Evolutionary conservation across 2,113 vertebrate genomes (phyloP), one percentile per base, ranked within the genome.

Genomic region (Cavia porcellus): DNA sequence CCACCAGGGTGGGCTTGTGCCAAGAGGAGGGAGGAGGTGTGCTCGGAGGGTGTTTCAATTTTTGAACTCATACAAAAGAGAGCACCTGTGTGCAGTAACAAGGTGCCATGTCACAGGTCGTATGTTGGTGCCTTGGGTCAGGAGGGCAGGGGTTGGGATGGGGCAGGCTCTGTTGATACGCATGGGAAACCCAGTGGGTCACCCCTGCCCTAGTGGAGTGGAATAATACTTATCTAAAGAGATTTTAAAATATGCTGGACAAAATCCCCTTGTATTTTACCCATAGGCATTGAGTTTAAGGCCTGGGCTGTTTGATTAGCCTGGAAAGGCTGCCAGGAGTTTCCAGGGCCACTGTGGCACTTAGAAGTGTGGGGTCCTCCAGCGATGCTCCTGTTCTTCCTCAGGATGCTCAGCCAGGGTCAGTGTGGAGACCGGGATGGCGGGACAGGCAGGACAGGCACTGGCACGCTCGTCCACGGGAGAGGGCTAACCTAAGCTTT

Each of bases 101-200:
- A n/a, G 66, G n/a, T 42, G 14, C 45, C 4, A 6, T 10, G 35
- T 5, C n/a, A 25, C 10, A 55, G 55, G 35, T 38, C n/a, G 3
- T 25, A 24, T 3, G 5, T 24, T 19, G 45, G 24, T 14, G 14
- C 45, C 6, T n/a, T 13, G 38, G 35, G 97, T 98, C 97, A 98
- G 97, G 97, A 96, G 96, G 96, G 97, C 95, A 95, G 98, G 98
- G 95, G 97, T 89, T 97, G 96, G 98, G 98, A 96, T 97, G 72
- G 90, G 97, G 98, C 97, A 98, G 98, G 95, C 94, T 85, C 35
- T 97, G 97, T 97, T 94, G 83, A 59, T 50, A 61, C 62, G 61
- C 19, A 86, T 94, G 72, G 87, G 95, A 59, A 98, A 98, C 97
- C 82, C 61, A 93, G 97, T 35, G 52, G 52, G 30, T 38, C n/a